These are phyloP conservation scores for Rotaria sp. DNA, from an alignment of 2,888 invertebrate species.

Conservation along the genomic window DNA sequence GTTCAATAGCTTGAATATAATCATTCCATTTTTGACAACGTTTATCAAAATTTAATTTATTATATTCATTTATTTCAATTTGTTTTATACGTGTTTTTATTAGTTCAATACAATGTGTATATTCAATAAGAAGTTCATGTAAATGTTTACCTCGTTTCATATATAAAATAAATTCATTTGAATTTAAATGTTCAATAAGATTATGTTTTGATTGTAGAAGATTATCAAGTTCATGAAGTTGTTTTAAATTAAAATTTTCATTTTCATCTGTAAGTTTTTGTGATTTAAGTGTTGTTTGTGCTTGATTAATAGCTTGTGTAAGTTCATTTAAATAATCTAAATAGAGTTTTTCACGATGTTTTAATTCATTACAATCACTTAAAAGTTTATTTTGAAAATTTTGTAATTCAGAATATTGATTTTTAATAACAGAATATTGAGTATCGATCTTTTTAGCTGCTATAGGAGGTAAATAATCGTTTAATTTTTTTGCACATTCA, in stretches of 20 bases:
- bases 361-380: not conserved
- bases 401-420: not conserved
- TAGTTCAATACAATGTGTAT: not conserved
- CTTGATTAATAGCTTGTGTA: not conserved
- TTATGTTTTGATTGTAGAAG: not conserved
- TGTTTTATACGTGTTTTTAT: not conserved
- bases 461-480: not conserved
- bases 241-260: not conserved
- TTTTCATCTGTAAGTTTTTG: not conserved
- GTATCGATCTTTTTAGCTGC: conserved; percentile 2
- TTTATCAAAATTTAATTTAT: not conserved
- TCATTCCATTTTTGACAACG: conserved; percentile 22
- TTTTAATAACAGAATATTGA: not conserved
- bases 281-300: not conserved
- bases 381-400: conserved; percentile 6
- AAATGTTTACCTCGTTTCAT: not conserved
- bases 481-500: not conserved
- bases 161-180: conserved; percentile 11
- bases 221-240: not conserved
- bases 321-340: not conserved
- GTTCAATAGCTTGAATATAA: conserved; percentile 24
- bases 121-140: not conserved
- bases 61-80: not conserved
- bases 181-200: conserved; percentile 11
- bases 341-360: conserved; percentile 6